Percentiles rank a stretch among this genome's conserved stretches.
These are phyloP conservation scores for Calliphora vomitoria DNA, from an alignment of 2,888 invertebrate genomes.

Conservation along the genomic window DNA sequence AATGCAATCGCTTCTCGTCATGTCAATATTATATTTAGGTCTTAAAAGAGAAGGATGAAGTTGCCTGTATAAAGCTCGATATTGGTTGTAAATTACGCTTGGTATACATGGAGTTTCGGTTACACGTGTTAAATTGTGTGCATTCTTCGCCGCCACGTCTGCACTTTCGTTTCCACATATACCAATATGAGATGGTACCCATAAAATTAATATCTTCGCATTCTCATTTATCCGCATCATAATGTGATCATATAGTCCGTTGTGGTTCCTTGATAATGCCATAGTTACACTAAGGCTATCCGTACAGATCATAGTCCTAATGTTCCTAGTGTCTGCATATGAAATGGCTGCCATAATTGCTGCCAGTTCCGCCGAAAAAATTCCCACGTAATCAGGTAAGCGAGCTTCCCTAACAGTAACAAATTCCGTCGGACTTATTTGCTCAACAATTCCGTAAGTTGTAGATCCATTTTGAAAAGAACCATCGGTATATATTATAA, in stretches of 20 bases:
- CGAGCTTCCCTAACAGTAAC: not conserved
- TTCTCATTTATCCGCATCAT: not conserved
- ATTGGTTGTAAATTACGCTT: slow-evolving; percentile 3
- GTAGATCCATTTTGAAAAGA: slow-evolving; percentile 8
- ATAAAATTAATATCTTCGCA: not conserved
- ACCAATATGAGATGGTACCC: slow-evolving; percentile 10
- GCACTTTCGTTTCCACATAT: slow-evolving; percentile 32
- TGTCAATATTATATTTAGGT: slow-evolving; percentile 18
- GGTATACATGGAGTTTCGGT: slow-evolving; percentile 13
- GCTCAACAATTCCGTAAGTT: not conserved
- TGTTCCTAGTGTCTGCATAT: not conserved
- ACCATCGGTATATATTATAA: slow-evolving; percentile 33
- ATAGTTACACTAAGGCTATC: slow-evolving; percentile 28
- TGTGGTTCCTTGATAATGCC: not conserved
- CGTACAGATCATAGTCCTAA: slow-evolving; percentile 16
- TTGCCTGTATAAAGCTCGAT: not conserved
- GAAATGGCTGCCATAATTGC: slow-evolving; percentile 5
- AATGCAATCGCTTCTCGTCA: slow-evolving; percentile 16
- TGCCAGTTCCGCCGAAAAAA: slow-evolving; percentile 16
- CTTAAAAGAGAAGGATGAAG: not conserved
- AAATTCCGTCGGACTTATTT: not conserved
- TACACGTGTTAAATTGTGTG: not conserved
- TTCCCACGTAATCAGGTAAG: not conserved
- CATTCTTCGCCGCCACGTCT: slow-evolving; percentile 10
- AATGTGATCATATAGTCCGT: slow-evolving; percentile 3